Evolutionary conservation across 2,888 invertebrate genomes (phyloP), one percentile per base, ranked within the genome.

Genomic region (Drosophila villosipedis): DNA sequence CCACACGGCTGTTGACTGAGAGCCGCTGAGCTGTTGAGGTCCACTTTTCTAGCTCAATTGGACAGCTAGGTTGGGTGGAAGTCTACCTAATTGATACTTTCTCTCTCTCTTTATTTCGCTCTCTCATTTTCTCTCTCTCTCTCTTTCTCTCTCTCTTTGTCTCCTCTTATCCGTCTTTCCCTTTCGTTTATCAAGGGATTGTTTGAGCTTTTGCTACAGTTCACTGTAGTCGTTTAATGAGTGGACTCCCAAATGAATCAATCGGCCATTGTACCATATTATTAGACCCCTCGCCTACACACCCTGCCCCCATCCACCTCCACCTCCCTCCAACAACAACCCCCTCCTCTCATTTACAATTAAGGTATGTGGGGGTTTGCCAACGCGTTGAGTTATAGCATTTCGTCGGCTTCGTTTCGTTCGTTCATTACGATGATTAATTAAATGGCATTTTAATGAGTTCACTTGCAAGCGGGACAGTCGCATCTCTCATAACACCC

Each of bases 361-460:
- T 83, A 82, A 43, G 58, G 41, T 31, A 22, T 39, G 39, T 37
- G 37, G 14, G n/a, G 59, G 31, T 30, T 33, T 33, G 37, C 33
- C 64, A 68, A 55, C 60, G 84, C 89, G 82, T 87, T 86, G 75
- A 86, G 90, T 86, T 90, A 86, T 86, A 70, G 85, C 85, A 90
- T 90, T 85, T 90, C 74, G 72, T 77, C 73, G 86, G 87, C 83
- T 85, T 77, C 82, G 57, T 65, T 73, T 35, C 53, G 28, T 49
- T 64, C 58, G 41, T 41, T 65, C 71, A 59, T 54, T 73, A 62
- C 71, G 78, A 84, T 91, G 91, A 92, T 91, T 91, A 91, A 91
- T 91, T 92, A 92, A 91, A 91, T 90, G 91, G 89, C 82, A 91
- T 91, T 91, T 91, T 92, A 91, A 91, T 92, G 92, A 91, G 91